phyloP scores from a whole-genome alignment of 2,888 invertebrate genomes.

The Ochropacha duplaris region DNA sequence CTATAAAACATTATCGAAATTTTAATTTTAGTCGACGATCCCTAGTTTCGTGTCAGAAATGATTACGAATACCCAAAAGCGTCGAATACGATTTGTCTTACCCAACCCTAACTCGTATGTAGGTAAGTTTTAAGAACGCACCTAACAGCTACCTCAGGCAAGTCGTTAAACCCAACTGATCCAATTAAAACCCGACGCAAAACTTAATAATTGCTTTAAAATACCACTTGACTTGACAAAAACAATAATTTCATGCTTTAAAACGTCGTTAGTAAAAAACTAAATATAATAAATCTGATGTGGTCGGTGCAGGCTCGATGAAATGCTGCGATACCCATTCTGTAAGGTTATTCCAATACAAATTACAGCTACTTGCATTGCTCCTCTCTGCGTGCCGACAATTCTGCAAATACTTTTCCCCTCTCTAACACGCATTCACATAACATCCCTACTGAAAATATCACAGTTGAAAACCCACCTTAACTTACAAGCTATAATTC shows the following conservation, averaged over 20 bases:
- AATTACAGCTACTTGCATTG: conserved; percentile 80
- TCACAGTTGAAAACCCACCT: conserved; percentile 22
- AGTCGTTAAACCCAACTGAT: conserved; percentile 74
- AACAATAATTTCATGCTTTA: conserved; percentile 81
- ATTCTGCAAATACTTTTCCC: conserved; percentile 80
- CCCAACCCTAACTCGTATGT: not conserved
- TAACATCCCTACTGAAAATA: conserved; percentile 26
- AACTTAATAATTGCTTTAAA: conserved; percentile 80
- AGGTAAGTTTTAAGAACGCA: conserved; percentile 47
- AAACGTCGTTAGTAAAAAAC: conserved; percentile 75
- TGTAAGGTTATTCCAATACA: conserved; percentile 80
- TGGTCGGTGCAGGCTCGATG: conserved; percentile 63
- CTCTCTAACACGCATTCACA: conserved; percentile 52
- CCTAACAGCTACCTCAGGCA: conserved; percentile 58
- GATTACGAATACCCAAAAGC: not conserved
- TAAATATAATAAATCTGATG: conserved; percentile 79
- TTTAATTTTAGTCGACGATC: too few species aligned
- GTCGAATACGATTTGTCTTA: not conserved
- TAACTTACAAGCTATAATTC: conserved; percentile 12
- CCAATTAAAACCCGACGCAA: conserved; percentile 76
- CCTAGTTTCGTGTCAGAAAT: too few species aligned
- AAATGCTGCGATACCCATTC: conserved; percentile 78
- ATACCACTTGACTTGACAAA: conserved; percentile 78
- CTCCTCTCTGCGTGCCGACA: conserved; percentile 74
- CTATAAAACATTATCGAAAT: too few species aligned